Evolutionary conservation across 1,140 invertebrate species (phyloP).

Genomic region (Trichonephila inaurata): DNA sequence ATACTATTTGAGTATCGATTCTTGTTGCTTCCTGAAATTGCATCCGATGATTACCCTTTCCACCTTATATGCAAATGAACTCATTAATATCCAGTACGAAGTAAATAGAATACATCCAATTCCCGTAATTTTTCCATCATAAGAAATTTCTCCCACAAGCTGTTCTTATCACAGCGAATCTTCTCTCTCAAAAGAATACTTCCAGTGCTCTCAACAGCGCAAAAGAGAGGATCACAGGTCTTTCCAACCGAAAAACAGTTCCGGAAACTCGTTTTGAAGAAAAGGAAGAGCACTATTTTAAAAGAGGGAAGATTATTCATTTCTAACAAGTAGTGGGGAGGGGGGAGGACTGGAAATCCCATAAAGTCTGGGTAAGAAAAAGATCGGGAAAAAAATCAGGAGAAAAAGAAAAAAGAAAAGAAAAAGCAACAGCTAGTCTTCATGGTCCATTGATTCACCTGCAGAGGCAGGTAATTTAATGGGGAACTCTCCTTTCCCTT

Average conservation of each 20-base stretch:
- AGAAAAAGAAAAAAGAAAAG: not conserved
- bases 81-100: not conserved
- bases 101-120: not conserved
- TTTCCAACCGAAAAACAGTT: conserved; percentile 11
- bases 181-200: not conserved
- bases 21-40: too few species aligned
- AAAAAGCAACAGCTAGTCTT: conserved; percentile 54
- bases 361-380: conserved; percentile 9
- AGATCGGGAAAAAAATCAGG: not conserved
- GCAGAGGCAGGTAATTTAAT: conserved; percentile 58
- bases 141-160: not conserved
- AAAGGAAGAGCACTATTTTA: not conserved
- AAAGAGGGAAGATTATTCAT: conserved; percentile 41
- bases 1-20: too few species aligned
- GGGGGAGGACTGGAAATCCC: not conserved
- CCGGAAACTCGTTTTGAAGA: not conserved
- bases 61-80: not conserved
- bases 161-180: not conserved
- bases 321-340: not conserved
- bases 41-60: not conserved
- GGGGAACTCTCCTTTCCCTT: not conserved
- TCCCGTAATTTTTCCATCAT: not conserved
- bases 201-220: not conserved
- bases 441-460: conserved; percentile 60
- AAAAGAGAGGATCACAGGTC: not conserved